Base-by-base conservation (phyloP, 2,888 invertebrate genomes). In the Megaustenia siamemsis region DNA sequence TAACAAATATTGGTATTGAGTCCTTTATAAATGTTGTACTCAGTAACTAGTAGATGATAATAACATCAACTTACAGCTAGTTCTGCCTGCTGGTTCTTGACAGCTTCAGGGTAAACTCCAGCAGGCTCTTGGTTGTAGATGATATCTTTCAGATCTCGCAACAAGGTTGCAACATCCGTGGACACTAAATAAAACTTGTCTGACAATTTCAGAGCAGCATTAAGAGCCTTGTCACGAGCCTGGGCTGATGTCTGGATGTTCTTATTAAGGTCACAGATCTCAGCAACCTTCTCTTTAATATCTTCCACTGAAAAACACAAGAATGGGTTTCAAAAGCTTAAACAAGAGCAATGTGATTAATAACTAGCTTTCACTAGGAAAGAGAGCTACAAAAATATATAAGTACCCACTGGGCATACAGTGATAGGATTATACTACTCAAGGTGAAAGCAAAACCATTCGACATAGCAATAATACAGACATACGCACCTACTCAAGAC, bases 61-160 rank as follows among this genome's bases (percentile, higher is more conserved):
- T 28, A 1, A 28, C 28, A 60, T 28, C n/a, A 60, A 82, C 87
- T 71, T 86, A 94, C 93, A 88, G 91, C 90, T 1, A 93, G 88
- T 87, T 94, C 94, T 78, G 91, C 91, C 86, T 92, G 93, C 86
- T 94, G 94, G 86, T 93, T 93, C 80, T 90, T 89, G 53, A 94
- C 91, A 18, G 92, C 91, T 28, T 91, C 90, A 0, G 92, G 90
- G 75, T 93, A 93, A 8, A 94, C 91, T 3, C 93, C 93, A 1
- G 93, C 93, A 0, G 92, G 91, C 84, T 94, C 93, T 87, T 93
- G 93, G 2, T 93, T 93, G 68, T 89, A 86, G 63, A 94, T 88
- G 81, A 92, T 93, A 86, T 94, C 94, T 87, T 93, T 93, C 35
- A 94, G 89, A 86, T 93, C 93, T 15, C 92, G 88, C 24, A 94